These are phyloP conservation scores for Poeciliopsis occidentalis DNA, from an alignment of 2,113 vertebrate species.

Conservation along the genomic window DNA sequence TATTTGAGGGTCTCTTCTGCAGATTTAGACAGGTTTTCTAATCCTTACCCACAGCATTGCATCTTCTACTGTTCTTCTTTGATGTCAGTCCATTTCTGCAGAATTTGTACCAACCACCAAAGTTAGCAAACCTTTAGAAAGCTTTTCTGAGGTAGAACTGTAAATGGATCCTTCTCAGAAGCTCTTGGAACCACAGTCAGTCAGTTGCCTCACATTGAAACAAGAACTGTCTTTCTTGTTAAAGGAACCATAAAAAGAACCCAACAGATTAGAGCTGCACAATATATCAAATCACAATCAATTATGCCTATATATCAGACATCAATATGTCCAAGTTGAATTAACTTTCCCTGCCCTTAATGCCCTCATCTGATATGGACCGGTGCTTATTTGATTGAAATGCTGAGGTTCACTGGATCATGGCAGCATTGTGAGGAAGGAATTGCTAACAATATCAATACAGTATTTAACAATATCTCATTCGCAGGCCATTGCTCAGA, in stretches of 20 bases:
- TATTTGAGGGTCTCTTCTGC: neutral
- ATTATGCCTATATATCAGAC: neutral
- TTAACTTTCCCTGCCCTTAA: neutral
- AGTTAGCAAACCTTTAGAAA: neutral
- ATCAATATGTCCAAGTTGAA: neutral
- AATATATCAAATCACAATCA: neutral
- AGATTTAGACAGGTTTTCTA: neutral
- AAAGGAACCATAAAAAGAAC: no score
- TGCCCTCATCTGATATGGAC: neutral
- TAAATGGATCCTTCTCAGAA: neutral
- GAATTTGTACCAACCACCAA: neutral
- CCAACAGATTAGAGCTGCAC: neutral
- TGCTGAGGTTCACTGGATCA: neutral
- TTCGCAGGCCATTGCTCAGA: neutral
- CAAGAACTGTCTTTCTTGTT: neutral
- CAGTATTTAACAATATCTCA: neutral
- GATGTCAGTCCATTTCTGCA: neutral
- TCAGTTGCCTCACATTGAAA: neutral
- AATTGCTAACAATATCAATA: neutral
- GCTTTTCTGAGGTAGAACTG: neutral
- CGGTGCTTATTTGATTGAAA: neutral
- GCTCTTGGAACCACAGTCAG: neutral
- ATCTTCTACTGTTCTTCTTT: neutral
- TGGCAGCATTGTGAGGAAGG: neutral
- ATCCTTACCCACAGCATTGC: neutral